Conservation (phyloP, 2,113 vertebrate species). For the Oenanthe melanoleuca region DNA sequence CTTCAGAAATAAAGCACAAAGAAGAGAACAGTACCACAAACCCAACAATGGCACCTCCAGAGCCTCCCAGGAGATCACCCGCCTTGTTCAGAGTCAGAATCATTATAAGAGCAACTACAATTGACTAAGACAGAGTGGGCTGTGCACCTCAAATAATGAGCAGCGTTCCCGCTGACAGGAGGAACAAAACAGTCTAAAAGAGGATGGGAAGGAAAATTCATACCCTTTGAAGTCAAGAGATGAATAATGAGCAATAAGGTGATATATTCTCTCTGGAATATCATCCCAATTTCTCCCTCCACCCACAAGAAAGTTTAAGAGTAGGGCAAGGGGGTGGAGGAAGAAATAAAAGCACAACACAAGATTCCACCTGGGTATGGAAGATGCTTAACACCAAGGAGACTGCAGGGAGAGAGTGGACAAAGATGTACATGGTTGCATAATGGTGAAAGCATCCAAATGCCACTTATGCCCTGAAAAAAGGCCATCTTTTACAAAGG, state of each 20-base stretch:
- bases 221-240: not conserved
- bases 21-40: not conserved
- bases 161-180: not conserved
- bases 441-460: not conserved
- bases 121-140: slow-evolving; percentile 7
- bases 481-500: not conserved
- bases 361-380: not conserved
- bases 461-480: not conserved
- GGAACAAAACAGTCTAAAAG: slow-evolving; percentile 22
- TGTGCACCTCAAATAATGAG: not conserved
- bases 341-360: not conserved
- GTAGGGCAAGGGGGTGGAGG: not conserved
- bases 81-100: not conserved
- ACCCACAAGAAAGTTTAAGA: not conserved
- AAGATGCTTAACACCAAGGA: not conserved
- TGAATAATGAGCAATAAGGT: not conserved
- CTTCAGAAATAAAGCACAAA: not conserved
- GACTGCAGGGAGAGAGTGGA: not conserved
- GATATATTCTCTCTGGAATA: not conserved
- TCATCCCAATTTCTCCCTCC: not conserved
- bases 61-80: slow-evolving; percentile 28
- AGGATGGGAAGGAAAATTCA: not conserved
- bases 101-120: slow-evolving; percentile 1
- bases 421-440: not conserved
- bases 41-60: not conserved